Conservation (phyloP, 2,888 invertebrate species). For the Plebejus melissa region DNA sequence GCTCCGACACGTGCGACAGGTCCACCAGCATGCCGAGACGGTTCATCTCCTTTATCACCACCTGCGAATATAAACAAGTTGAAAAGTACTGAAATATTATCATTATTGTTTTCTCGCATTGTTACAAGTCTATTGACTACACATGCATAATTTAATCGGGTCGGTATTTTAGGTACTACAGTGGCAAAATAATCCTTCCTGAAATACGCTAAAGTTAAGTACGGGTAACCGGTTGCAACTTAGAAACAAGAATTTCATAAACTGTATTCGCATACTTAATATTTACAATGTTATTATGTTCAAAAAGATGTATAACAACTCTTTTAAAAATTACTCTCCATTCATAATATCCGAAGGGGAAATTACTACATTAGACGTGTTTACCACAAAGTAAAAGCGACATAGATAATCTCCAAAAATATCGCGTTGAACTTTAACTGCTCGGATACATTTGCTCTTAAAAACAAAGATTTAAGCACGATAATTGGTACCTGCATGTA, state of each 20-base stretch:
- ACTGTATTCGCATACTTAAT: too few species aligned
- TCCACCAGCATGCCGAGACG: slow-evolving; percentile 93
- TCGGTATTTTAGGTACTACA: too few species aligned
- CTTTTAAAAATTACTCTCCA: neutral
- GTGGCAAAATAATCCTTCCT: too few species aligned
- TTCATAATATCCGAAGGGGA: neutral
- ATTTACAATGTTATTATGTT: neutral
- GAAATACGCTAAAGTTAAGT: too few species aligned
- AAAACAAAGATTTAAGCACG: slow-evolving; percentile 23
- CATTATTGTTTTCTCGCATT: too few species aligned
- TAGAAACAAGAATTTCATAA: too few species aligned
- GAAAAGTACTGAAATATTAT: neutral
- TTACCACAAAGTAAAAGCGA: neutral
- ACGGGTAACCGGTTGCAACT: too few species aligned
- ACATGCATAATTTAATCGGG: too few species aligned
- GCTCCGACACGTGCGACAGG: slow-evolving; percentile 87
- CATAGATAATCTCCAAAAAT: neutral
- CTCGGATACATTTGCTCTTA: neutral
- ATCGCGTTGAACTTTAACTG: neutral
- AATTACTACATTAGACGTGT: neutral
- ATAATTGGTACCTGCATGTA: slow-evolving; percentile 29
- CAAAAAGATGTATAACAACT: neutral
- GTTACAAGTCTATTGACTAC: too few species aligned
- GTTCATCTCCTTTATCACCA: slow-evolving; percentile 92
- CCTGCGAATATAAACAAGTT: slow-evolving; percentile 61